Evolutionary conservation across 2,888 invertebrate genomes (phyloP), one percentile per base, ranked within the genome.

Genomic region (Creontiades dilutus): DNA sequence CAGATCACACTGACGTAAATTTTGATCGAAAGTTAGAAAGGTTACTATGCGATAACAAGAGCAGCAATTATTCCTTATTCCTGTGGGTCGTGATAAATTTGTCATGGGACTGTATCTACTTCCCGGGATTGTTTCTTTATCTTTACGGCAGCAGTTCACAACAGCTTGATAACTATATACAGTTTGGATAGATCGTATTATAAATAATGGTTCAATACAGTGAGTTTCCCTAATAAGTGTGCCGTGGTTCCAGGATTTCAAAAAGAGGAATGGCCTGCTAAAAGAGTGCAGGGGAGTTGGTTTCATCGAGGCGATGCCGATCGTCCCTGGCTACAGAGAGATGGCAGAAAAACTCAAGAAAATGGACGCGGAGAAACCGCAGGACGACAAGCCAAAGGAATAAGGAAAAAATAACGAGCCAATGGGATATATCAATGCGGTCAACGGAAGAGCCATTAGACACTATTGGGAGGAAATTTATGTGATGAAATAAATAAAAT

Each of bases 281-380:
- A 76, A 27, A 52, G 88, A 88, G 28, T 88, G 88, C 55, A 48
- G 88, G 28, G 88, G 88, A 37, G 88, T 88, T 27, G 88, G 88
- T 14, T 88, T 78, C 78, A 80, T 88, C 16, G 88, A 88, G 37
- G 88, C 88, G 16, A 88, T 88, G 78, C 88, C 88, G 13, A 76
- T 88, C 11, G 88, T 88, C n/a, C 88, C 88, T 11, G 88, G 88
- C 11, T 88, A 88, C n/a, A n/a, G 55, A 7, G 88, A 88, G 52
- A 88, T 88, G 88, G 88, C 88, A 13, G 88, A 88, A 48, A 88
- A 88, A 88, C 57, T 88, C 13, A 88, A 78, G 61, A 76, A 78
- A 80, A 48, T 55, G 48, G 88, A 88, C 57, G 47, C 55, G 9
- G 27, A 52, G 12, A n/a, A n/a, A 80, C n/a, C n/a, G 2, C 37